A percentile compares a stretch with the other conserved stretches of the same genome.
Conservation (phyloP, 1,140 invertebrate genomes). For the Augochlora pura region DNA sequence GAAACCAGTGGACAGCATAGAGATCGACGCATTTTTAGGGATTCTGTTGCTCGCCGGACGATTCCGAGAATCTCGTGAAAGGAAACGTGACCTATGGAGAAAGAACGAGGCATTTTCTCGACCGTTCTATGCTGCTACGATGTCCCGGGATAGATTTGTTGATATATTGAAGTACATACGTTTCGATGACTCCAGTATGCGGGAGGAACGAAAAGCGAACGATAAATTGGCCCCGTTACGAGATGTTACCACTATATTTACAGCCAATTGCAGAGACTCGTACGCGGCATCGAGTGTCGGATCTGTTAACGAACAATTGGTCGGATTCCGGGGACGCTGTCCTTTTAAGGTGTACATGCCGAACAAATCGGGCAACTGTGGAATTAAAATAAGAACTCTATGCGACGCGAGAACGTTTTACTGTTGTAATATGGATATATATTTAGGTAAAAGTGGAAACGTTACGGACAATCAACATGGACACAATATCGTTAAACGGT, state of each 20-base stretch:
- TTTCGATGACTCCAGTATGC: neutral
- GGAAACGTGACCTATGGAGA: slow-evolving; percentile 2
- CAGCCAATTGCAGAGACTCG: neutral
- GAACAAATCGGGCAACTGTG: neutral
- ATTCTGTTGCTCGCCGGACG: neutral
- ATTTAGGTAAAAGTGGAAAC: neutral
- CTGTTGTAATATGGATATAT: neutral
- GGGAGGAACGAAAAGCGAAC: neutral
- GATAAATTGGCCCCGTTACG: slow-evolving; percentile 7
- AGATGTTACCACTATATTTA: neutral
- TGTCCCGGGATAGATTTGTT: neutral
- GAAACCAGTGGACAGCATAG: neutral
- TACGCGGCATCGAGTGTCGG: neutral
- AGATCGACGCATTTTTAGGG: neutral
- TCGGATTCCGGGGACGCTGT: neutral
- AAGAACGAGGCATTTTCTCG: neutral
- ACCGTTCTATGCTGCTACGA: neutral
- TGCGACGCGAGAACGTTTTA: neutral
- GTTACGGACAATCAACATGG: neutral
- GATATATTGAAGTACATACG: slow-evolving; percentile 4
- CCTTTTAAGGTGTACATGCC: slow-evolving; percentile 1
- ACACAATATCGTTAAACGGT: neutral
- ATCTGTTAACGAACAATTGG: neutral
- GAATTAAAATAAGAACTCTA: slow-evolving; percentile 2
- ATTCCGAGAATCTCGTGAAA: neutral